Percentiles rank a stretch among this genome's conserved stretches.
Evolutionary conservation across 2,888 invertebrate genomes (phyloP).

Genomic region (Athalia cordata): DNA sequence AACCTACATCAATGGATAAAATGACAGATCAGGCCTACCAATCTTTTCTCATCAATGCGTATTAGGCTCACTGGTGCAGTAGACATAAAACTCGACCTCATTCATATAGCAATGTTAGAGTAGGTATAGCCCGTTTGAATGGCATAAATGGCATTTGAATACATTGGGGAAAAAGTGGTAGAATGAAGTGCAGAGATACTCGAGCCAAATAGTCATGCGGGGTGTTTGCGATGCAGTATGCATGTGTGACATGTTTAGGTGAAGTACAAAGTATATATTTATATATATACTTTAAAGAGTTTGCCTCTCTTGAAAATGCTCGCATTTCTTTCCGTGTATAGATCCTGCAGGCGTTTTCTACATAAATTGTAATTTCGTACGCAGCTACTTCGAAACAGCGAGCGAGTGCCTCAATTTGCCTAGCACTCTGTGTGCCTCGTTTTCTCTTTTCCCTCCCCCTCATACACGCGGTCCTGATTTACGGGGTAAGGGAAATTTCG

Average conservation of each 20-base stretch:
- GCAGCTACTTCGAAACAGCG: conserved; percentile 39
- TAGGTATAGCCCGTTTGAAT: too few species aligned
- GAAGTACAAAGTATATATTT: neutral
- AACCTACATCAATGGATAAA: too few species aligned
- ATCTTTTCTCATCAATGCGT: too few species aligned
- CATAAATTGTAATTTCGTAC: conserved; percentile 44
- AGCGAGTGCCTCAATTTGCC: conserved; percentile 45
- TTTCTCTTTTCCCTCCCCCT: conserved; percentile 20
- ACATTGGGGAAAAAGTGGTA: neutral
- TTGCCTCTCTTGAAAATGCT: conserved; percentile 21
- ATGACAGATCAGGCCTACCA: too few species aligned
- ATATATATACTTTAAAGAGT: conserved; percentile 1
- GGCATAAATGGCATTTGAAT: neutral
- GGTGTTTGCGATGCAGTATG: neutral
- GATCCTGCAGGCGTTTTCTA: conserved; percentile 16
- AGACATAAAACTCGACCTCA: too few species aligned
- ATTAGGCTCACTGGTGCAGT: too few species aligned
- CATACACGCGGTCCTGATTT: conserved; percentile 36
- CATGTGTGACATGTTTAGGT: neutral
- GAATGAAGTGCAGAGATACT: neutral
- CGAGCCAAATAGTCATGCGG: neutral
- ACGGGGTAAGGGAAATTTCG: conserved; percentile 40
- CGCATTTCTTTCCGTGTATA: neutral
- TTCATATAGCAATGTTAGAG: too few species aligned
- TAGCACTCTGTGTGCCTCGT: conserved; percentile 38